Evolutionary conservation across 2,888 invertebrate species (phyloP), one percentile per base, ranked within the genome.

Genomic region (Norana najaformis): DNA sequence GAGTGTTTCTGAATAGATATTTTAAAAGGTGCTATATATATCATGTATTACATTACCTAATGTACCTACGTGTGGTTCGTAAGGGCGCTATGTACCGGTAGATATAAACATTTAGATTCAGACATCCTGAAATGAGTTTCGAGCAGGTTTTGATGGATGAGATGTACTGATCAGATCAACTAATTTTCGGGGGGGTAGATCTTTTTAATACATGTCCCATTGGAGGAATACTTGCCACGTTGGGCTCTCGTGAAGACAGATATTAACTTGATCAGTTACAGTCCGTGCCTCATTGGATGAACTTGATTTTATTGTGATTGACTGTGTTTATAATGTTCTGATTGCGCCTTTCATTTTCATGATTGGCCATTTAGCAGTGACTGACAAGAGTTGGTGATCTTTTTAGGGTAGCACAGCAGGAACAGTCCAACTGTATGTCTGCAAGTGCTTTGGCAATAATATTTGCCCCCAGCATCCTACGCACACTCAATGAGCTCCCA

Each of bases 381-480:
- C 13, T 69, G n/a, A n/a, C 30, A 11, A 23, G 89, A 35, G 14
- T 36, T 5, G 30, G 35, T 23, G 34, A 30, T 69, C 36, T 47
- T 91, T 92, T 11, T 93, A 96, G 98, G 93, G 97, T 98, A 35
- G 98, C 98, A 0, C 95, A 97, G 47, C 97, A 97, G 93, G 98
- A 98, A 95, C 96, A 97, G 92, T 97, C 97, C 92, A 98, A 98
- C 95, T 96, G 97, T 92, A 98, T 98, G 98, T 97, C 97, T 90
- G 96, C 98, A 0, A 97, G 97, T 94, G 97, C 97, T 90, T 95
- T 98, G 92, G 98, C 98, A 89, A 98, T 98, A 93, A 98, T 98
- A 92, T 98, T 98, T 95, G 98, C 98, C 88, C 98, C 98, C 89
- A 98, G 98, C 95, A 97, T 98, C 91, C 96, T 98, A 92, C 96